Evolutionary conservation across 1,140 invertebrate species (phyloP).

Genomic region (Brachionus koreanus): DNA sequence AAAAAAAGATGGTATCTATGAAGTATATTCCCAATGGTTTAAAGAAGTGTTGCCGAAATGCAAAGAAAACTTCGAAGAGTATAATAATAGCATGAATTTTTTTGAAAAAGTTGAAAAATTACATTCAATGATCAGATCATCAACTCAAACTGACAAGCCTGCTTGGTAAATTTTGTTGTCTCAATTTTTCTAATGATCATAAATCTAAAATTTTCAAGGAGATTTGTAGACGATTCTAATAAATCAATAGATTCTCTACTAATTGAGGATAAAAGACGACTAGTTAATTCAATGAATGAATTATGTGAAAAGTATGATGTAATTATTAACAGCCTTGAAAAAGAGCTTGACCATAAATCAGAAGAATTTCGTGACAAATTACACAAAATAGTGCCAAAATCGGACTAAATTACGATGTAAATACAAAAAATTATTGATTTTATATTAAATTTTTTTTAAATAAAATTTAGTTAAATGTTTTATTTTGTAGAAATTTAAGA

Average conservation of each 20-base stretch:
- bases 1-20: slow-evolving; percentile 16
- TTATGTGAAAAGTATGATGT: not conserved
- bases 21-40: not conserved
- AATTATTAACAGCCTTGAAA: not conserved
- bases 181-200: not conserved
- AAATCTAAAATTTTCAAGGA: not conserved
- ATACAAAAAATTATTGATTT: not conserved
- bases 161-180: slow-evolving; percentile 19
- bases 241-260: slow-evolving; percentile 7
- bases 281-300: not conserved
- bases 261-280: not conserved
- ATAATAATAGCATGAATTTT: slow-evolving; percentile 13
- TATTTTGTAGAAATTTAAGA: not conserved
- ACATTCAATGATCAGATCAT: not conserved
- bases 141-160: not conserved
- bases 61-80: not conserved
- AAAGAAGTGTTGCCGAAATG: slow-evolving; percentile 10
- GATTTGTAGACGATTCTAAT: slow-evolving; percentile 5
- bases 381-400: not conserved
- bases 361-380: not conserved
- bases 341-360: not conserved
- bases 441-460: not conserved
- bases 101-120: slow-evolving; percentile 27
- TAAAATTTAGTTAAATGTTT: not conserved
- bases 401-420: not conserved